Conservation (phyloP, 2,797 vertebrate genomes). For the Jordanella pulchra region DNA sequence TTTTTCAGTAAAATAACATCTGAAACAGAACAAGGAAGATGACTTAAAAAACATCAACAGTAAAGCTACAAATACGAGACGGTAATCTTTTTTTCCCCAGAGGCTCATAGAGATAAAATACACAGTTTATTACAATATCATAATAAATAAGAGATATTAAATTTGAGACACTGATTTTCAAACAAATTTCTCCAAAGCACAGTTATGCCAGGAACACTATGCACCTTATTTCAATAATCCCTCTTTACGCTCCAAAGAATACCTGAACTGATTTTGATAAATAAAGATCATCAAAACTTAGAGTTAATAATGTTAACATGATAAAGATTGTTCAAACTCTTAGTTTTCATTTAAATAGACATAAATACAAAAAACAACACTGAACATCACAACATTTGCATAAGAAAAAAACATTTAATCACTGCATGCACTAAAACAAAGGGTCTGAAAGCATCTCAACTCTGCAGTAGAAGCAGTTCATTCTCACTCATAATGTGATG, state of each 20-base stretch:
- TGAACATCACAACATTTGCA: not conserved
- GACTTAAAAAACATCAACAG: not conserved
- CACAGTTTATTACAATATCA: not conserved
- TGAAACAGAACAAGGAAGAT: not conserved
- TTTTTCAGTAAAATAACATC: not conserved
- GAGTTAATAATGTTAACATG: not conserved
- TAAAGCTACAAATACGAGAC: not conserved
- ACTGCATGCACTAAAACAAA: not conserved
- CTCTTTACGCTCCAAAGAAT: not conserved
- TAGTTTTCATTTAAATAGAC: not conserved
- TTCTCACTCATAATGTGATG: slow-evolving; percentile 25
- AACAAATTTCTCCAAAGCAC: not conserved
- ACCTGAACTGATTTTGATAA: not conserved
- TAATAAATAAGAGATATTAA: not conserved
- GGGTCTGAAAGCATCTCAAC: not conserved
- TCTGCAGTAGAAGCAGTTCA: slow-evolving; percentile 27
- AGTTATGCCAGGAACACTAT: not conserved
- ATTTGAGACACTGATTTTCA: not conserved
- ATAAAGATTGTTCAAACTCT: not conserved
- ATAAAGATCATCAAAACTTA: slow-evolving; percentile 7
- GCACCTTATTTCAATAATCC: not conserved
- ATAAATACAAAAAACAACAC: not conserved
- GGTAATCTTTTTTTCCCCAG: not conserved
- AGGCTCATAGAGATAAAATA: not conserved
- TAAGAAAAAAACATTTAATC: not conserved